phyloP scores from a whole-genome alignment of 2,888 invertebrate genomes.

The Dicranocentrus wangi region DNA sequence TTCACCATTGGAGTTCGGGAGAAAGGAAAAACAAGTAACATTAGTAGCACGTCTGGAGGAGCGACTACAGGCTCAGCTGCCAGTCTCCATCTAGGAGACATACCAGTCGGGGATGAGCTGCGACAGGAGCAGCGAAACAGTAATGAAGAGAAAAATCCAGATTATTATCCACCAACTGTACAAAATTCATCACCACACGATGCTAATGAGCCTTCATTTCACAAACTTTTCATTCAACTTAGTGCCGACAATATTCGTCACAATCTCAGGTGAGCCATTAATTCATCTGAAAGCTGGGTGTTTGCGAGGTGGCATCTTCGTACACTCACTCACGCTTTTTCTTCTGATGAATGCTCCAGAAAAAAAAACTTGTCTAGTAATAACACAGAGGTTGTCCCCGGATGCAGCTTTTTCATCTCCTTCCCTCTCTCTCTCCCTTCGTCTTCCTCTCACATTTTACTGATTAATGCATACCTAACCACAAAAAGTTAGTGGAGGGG shows the following conservation, averaged over 20 bases:
- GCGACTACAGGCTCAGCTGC: conserved; percentile 28
- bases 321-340: neutral
- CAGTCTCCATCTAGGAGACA: conserved; percentile 45
- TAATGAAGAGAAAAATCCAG: conserved; percentile 60
- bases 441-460: neutral
- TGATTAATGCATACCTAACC: neutral
- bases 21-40: conserved; percentile 35
- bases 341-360: neutral
- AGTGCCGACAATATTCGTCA: conserved; percentile 71
- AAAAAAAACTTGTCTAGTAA: neutral
- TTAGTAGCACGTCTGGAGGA: conserved; percentile 2
- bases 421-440: too few species aligned
- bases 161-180: conserved; percentile 58
- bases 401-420: too few species aligned
- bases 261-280: conserved; percentile 70
- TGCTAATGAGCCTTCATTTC: conserved; percentile 69
- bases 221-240: conserved; percentile 71
- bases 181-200: conserved; percentile 68
- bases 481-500: conserved; percentile 1
- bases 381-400: too few species aligned
- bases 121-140: conserved; percentile 40
- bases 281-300: neutral
- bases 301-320: neutral
- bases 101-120: conserved; percentile 43
- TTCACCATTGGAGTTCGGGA: conserved; percentile 68